Percentiles rank a stretch among this genome's conserved stretches.
phyloP scores from a whole-genome alignment of 2,797 vertebrate species.

The Catostomus latipinnis region DNA sequence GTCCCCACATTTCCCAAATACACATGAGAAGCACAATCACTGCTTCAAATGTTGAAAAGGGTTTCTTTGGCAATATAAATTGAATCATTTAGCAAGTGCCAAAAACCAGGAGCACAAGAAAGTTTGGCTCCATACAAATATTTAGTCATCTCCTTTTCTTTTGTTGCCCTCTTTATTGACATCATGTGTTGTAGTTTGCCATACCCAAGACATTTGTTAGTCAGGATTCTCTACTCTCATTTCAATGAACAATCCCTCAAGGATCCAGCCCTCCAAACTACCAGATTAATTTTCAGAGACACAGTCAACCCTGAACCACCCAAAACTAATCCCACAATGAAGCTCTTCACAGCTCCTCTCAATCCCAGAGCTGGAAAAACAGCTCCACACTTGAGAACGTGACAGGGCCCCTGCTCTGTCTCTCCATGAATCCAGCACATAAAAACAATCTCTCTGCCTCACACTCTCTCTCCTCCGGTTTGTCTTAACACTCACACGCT shows the following conservation, averaged over 20 bases:
- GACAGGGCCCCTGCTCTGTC: conserved; percentile 18
- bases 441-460: conserved; percentile 13
- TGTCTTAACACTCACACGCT: conserved; percentile 11
- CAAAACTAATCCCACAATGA: background rate
- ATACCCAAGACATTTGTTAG: background rate
- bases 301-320: conserved; percentile 3
- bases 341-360: background rate
- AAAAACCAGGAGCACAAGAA: background rate
- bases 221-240: conserved; percentile 3
- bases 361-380: conserved; percentile 59
- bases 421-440: conserved; percentile 18
- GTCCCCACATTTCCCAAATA: background rate
- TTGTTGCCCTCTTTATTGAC: background rate
- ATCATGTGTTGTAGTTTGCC: conserved; percentile 3
- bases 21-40: background rate
- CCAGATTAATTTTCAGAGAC: conserved; percentile 24
- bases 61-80: background rate
- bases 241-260: background rate
- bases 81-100: background rate
- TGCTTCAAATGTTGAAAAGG: background rate
- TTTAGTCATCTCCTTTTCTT: background rate
- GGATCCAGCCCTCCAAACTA: background rate
- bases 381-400: conserved; percentile 57
- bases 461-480: conserved; percentile 22
- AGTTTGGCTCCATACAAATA: background rate